Conservation (phyloP, 2,888 invertebrate genomes). For the Leucophenga montana region DNA sequence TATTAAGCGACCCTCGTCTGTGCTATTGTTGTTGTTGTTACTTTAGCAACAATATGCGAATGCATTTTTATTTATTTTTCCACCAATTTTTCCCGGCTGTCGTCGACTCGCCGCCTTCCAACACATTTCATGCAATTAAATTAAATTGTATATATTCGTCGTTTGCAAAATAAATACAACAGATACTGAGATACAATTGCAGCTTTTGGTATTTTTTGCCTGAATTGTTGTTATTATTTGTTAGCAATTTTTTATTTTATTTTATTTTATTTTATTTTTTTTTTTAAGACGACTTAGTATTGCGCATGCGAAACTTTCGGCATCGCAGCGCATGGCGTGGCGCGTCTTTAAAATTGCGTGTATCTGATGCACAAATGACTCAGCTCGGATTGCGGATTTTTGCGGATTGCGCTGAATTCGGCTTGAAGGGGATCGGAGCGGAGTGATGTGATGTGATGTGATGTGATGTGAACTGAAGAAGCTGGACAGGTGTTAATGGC, state of each 20-base stretch:
- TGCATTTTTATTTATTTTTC: slow-evolving; percentile 4
- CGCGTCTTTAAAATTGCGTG: not conserved
- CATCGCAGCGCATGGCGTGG: not conserved
- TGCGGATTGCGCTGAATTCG: not conserved
- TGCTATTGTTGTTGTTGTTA: not conserved
- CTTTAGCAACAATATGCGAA: slow-evolving; percentile 16
- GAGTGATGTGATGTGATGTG: too few species aligned
- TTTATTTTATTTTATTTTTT: not conserved
- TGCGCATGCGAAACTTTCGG: slow-evolving; percentile 4
- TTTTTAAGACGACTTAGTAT: not conserved
- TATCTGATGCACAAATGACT: not conserved
- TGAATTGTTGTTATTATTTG: not conserved
- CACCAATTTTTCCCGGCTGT: too few species aligned
- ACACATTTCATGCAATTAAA: slow-evolving; percentile 8
- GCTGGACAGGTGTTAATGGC: slow-evolving; percentile 11
- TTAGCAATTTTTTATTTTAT: too few species aligned
- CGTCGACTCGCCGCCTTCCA: not conserved
- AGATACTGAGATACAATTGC: not conserved
- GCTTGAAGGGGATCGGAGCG: too few species aligned
- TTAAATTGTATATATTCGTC: not conserved
- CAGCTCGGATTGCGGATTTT: not conserved
- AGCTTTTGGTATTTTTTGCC: not conserved
- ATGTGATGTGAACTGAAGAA: too few species aligned
- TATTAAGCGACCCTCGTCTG: too few species aligned
- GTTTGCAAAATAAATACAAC: not conserved